phyloP scores from a whole-genome alignment of 1,140 invertebrate species.

The Bombus huntii region DNA sequence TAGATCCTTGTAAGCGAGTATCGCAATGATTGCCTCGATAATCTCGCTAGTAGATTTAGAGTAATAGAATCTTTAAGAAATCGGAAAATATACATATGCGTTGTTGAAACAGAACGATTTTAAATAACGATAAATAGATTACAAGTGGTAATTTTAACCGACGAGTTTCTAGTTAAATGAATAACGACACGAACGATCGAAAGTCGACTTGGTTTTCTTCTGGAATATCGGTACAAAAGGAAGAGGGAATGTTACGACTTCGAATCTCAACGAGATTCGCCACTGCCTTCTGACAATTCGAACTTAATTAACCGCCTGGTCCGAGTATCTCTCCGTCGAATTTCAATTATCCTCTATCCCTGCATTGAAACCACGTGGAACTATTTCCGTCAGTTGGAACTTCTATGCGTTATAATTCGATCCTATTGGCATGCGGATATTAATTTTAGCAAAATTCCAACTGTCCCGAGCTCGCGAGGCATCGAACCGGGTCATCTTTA shows the following conservation, averaged over 20 bases:
- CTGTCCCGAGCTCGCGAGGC: background rate
- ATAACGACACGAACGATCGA: no score
- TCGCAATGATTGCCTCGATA: no score
- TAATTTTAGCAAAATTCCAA: constrained; percentile 21
- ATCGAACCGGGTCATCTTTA: constrained; percentile 1
- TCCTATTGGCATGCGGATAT: constrained; percentile 27
- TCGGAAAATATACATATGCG: no score
- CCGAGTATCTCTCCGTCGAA: constrained; percentile 15
- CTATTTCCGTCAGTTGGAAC: constrained; percentile 40
- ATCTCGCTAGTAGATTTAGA: no score
- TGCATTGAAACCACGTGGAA: constrained; percentile 36
- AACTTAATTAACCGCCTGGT: constrained; percentile 36
- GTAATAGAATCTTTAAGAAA: no score
- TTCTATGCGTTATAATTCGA: constrained; percentile 36
- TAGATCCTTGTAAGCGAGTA: no score
- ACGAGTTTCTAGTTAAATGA: no score
- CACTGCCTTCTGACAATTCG: background rate
- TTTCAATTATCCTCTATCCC: constrained; percentile 28
- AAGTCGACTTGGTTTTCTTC: background rate
- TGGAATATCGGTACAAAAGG: background rate
- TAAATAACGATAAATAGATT: no score
- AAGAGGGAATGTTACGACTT: background rate
- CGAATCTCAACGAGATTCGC: background rate
- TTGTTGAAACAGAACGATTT: no score
- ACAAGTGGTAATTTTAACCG: no score